Base-by-base conservation (phyloP, 2,888 invertebrate genomes). In the Silvanus unidentatus region DNA sequence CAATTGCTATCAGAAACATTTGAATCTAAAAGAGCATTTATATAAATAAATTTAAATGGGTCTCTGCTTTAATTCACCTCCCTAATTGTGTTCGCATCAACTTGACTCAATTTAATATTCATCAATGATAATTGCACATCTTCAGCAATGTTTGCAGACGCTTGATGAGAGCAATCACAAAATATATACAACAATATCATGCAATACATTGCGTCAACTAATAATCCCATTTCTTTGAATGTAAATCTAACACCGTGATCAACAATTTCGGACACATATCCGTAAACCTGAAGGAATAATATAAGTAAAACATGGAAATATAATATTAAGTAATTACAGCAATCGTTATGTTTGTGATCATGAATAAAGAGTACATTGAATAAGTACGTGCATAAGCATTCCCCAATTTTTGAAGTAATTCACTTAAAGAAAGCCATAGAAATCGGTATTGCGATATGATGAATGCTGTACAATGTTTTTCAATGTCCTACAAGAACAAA, bases 341-440 rank as follows among this genome's bases (percentile, higher is more conserved):
- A 44, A 83, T 77, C 0, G 82, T 82, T 53, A 83, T 82, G 60
- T 83, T 83, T 1, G 79, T 75, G 57, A 81, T 80, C 80, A 82
- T 80, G 59, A 83, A 82, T 27, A 83, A 67, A 44, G 78, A 79
- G 63, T 82, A 82, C 0, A 80, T 80, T 1, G 82, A 80, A 62
- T 82, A 83, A 1, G 83, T 83, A 39, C 82, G 71, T 0, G 82
- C 79, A 54, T 83, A 83, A 1, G 82, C 82, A 58, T 81, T 82
- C 8, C 83, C 82, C 6, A 83, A 68, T 12, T 75, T 72, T 60
- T 84, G 82, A 11, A 84, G 64, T n/a, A 79, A 67, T 60, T 84
- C 82, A 38, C 82, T 82, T 1, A 83, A 69, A 58, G 79, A 79
- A 27, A 84, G 69, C 83, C 83, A 84, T 15, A 83, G 62, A 49